These are phyloP conservation scores for Nomada ruficornis DNA, from an alignment of 2,888 invertebrate genomes.

Conservation along the genomic window DNA sequence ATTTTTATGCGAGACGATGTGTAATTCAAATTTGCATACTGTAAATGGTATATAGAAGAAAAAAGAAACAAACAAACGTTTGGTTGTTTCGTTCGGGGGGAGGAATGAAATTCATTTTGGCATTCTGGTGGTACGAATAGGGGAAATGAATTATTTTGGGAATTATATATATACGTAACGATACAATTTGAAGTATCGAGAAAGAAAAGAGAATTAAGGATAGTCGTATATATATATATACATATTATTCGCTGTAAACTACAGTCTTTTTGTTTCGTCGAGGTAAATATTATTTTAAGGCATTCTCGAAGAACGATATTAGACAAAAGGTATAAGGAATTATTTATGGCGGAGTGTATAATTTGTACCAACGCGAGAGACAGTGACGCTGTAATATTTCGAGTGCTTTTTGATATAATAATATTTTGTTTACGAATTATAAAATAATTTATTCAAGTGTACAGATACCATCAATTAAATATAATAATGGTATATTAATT, in stretches of 20 bases:
- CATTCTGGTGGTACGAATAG: conserved; percentile 25
- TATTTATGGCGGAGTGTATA: conserved; percentile 31
- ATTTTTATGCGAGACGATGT: conserved; percentile 54
- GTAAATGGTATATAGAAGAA: too few species aligned
- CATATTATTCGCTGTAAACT: conserved; percentile 29
- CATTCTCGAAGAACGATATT: conserved; percentile 1
- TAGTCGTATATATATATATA: neutral
- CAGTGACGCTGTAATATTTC: conserved; percentile 29
- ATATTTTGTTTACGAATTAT: conserved; percentile 52
- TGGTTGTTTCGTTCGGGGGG: too few species aligned
- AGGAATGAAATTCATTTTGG: conserved; percentile 24
- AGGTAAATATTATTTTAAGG: conserved; percentile 25
- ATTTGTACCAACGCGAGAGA: conserved; percentile 14
- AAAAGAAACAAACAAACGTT: too few species aligned
- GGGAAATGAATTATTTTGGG: conserved; percentile 51
- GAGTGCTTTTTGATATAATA: conserved; percentile 47
- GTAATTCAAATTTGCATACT: conserved; percentile 2
- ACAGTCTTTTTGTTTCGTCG: conserved; percentile 9
- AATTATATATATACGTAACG: conserved; percentile 44
- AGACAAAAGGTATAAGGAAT: conserved; percentile 28
- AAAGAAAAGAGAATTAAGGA: neutral
- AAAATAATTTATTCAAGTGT: conserved; percentile 59
- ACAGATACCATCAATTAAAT: conserved; percentile 56
- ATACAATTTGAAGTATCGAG: conserved; percentile 25
- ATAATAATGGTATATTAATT: conserved; percentile 58